Evolutionary conservation across 2,113 vertebrate species (phyloP).

Genomic region (Pavo muticus): DNA sequence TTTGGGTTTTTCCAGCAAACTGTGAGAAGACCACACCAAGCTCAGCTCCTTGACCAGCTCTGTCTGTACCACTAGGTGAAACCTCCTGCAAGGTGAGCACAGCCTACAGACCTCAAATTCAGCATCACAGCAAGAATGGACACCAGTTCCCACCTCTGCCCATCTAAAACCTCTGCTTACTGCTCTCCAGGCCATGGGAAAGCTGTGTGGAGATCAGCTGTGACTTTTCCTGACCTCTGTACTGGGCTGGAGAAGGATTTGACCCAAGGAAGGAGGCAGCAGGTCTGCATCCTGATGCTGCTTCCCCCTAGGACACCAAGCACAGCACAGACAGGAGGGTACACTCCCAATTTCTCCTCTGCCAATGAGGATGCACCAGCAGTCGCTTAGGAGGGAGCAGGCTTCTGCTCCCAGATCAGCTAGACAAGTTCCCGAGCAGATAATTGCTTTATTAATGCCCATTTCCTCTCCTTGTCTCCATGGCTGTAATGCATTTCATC

Average conservation of each 20-base stretch:
- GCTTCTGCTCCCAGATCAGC: background rate
- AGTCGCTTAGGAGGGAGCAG: background rate
- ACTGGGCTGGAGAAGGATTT: background rate
- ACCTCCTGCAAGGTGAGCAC: background rate
- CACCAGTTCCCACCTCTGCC: background rate
- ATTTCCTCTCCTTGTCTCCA: background rate
- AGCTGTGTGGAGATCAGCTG: background rate
- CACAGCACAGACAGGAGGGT: background rate
- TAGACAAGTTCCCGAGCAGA: background rate
- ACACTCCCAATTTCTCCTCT: background rate
- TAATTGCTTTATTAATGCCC: conserved; percentile 33
- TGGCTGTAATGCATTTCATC: background rate
- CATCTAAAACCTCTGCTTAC: background rate
- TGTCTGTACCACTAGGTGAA: background rate
- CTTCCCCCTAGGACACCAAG: background rate
- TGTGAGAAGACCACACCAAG: background rate
- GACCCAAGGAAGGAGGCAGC: background rate
- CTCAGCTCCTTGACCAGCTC: background rate
- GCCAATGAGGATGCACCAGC: background rate
- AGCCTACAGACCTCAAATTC: background rate
- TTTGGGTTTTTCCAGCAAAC: background rate
- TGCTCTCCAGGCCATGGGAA: background rate
- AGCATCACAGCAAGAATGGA: background rate
- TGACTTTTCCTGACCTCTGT: background rate
- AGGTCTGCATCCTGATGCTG: background rate